Evolutionary conservation across 2,113 vertebrate genomes (phyloP).

Genomic region (Lontra canadensis): DNA sequence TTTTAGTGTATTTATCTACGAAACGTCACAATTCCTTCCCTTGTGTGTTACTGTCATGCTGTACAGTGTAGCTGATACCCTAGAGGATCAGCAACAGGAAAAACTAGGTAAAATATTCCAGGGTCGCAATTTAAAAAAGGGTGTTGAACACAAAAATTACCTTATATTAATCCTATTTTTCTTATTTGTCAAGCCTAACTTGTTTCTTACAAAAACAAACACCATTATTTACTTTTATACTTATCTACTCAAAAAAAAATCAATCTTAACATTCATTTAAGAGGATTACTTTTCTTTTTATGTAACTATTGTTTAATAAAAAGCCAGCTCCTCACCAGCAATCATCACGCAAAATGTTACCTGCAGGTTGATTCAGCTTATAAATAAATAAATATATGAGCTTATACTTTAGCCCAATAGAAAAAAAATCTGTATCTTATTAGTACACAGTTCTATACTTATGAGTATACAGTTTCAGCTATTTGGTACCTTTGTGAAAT

Average conservation of each 20-base stretch:
- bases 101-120: background rate
- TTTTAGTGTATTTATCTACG: background rate
- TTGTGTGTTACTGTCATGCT: background rate
- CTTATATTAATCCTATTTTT: background rate
- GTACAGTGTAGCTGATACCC: background rate
- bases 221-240: background rate
- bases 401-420: background rate
- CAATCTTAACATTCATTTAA: background rate
- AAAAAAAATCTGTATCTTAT: background rate
- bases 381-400: background rate
- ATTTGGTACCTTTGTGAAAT: constrained; percentile 39
- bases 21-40: background rate
- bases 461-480: background rate
- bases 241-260: background rate
- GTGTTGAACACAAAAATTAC: background rate
- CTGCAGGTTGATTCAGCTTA: constrained; percentile 23
- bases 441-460: background rate
- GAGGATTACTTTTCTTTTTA: background rate
- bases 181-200: background rate
- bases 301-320: constrained; percentile 32
- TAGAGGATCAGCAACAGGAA: background rate
- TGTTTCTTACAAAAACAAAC: constrained; percentile 6
- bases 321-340: background rate
- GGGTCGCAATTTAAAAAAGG: background rate
- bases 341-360: background rate